Conservation (phyloP, 2,797 vertebrate species). For the Pangasius mekongensis region DNA sequence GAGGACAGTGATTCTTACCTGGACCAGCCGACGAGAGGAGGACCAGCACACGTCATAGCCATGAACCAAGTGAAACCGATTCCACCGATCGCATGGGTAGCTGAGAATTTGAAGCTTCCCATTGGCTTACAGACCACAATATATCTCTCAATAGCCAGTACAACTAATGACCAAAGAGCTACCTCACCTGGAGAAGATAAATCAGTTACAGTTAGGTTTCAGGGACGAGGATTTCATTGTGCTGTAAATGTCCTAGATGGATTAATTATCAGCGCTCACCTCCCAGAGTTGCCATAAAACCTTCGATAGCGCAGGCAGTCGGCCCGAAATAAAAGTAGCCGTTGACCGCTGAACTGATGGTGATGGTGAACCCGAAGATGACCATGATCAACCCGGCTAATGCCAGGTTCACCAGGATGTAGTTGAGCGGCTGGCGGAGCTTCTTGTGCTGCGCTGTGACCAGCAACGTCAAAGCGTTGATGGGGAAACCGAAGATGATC, state of each 20-base stretch:
- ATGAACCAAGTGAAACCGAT: conserved; percentile 73
- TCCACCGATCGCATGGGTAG: conserved; percentile 65
- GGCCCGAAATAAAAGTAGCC: conserved; percentile 72
- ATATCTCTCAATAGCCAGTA: conserved; percentile 60
- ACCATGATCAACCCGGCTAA: conserved; percentile 71
- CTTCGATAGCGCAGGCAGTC: conserved; percentile 62
- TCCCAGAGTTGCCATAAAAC: conserved; percentile 72
- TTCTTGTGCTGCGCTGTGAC: conserved; percentile 77
- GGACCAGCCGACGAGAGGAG: conserved; percentile 72
- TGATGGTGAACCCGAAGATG: conserved; percentile 70
- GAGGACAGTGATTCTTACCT: conserved; percentile 61
- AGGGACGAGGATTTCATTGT: not conserved
- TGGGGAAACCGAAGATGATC: conserved; percentile 70
- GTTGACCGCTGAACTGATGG: conserved; percentile 66
- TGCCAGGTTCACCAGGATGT: conserved; percentile 73
- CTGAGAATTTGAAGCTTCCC: conserved; percentile 71
- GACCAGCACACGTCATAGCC: conserved; percentile 64
- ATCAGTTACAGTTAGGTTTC: not conserved
- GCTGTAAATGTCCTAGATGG: not conserved
- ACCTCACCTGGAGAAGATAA: conserved; percentile 46
- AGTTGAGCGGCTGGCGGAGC: conserved; percentile 74
- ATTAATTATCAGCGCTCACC: conserved; percentile 58
- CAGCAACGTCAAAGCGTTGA: conserved; percentile 73
- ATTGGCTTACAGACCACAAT: conserved; percentile 74
- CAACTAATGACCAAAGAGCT: conserved; percentile 59